phyloP scores from a whole-genome alignment of 2,888 invertebrate genomes.

The Marasmarcha lunaedactyla region DNA sequence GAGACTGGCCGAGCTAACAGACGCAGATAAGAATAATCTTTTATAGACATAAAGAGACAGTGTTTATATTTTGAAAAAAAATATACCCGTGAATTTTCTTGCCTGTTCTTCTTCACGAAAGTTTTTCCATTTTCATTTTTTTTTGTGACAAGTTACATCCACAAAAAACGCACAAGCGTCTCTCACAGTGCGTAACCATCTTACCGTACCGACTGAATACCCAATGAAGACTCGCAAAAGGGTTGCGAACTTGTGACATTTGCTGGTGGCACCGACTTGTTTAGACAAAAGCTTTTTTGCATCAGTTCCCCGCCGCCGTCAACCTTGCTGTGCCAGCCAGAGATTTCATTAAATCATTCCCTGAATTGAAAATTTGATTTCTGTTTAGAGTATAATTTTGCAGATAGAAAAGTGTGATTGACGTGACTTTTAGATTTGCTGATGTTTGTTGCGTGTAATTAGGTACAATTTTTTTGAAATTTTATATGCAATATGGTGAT shows the following conservation, averaged over 20 bases:
- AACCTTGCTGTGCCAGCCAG: neutral
- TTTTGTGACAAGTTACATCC: no score
- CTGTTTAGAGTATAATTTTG: slow-evolving; percentile 1
- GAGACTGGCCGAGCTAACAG: no score
- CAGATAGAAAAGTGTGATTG: neutral
- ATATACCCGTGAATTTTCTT: no score
- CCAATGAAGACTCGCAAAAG: slow-evolving; percentile 54
- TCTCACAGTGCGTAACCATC: slow-evolving; percentile 24
- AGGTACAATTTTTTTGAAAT: neutral
- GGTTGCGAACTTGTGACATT: slow-evolving; percentile 58
- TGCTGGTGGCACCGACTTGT: slow-evolving; percentile 44
- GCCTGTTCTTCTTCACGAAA: no score
- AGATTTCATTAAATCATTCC: neutral
- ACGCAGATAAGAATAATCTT: no score
- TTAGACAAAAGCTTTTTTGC: slow-evolving; percentile 62
- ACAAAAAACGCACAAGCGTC: no score
- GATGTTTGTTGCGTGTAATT: neutral
- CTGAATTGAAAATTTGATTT: neutral
- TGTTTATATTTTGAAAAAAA: neutral
- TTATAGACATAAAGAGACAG: neutral
- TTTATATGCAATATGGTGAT: no score
- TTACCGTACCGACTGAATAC: slow-evolving; percentile 34
- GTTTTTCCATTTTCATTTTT: no score
- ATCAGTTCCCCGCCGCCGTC: slow-evolving; percentile 6
- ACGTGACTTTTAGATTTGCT: neutral